Evolutionary conservation across 2,888 invertebrate species (phyloP), one percentile per base, ranked within the genome.

Genomic region (Lithophane semibrunnea): DNA sequence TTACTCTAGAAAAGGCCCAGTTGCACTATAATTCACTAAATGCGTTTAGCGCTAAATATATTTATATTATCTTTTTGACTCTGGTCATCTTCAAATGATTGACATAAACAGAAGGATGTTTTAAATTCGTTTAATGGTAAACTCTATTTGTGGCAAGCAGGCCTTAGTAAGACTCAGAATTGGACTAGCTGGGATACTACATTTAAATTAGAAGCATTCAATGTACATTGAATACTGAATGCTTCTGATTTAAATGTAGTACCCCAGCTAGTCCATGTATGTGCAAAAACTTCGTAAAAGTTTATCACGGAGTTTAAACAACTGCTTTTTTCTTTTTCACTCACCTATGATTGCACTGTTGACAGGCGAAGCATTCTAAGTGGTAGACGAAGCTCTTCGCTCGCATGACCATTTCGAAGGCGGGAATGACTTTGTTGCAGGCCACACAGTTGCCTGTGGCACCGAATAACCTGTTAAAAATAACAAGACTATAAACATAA

Each of bases 341-440:
- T 95, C 94, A 99, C 99, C 99, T 98, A 97, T 99, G 99, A 97
- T 98, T 98, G 96, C 99, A 99, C 94, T 99, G 98, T 95, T 99
- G 99, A 97, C 99, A 99, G 89, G 99, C 99, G 94, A 99, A 99
- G 95, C 99, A 99, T 95, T 99, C 99, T 95, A 99, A 97, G 96
- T 99, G 99, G 97, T 99, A 99, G 86, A 99, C 99, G 95, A 99
- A 99, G 92, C 98, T 98, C 95, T 98, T 98, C 87, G 99, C 99
- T 94, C 99, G 97, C 99, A 99, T 99, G 91, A 99, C 99, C 99
- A 99, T 98, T 97, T 99, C 99, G 96, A 99, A 99, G 86, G 99
- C 99, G 82, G 99, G 99, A 95, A 99, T 99, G 93, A 98, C 98
- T 97, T 99, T 99, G 96, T 98, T 98, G 97, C 99, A 99, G 77